Evolutionary conservation across 2,113 vertebrate genomes (phyloP).

Genomic region (Atrichornis clamosus): DNA sequence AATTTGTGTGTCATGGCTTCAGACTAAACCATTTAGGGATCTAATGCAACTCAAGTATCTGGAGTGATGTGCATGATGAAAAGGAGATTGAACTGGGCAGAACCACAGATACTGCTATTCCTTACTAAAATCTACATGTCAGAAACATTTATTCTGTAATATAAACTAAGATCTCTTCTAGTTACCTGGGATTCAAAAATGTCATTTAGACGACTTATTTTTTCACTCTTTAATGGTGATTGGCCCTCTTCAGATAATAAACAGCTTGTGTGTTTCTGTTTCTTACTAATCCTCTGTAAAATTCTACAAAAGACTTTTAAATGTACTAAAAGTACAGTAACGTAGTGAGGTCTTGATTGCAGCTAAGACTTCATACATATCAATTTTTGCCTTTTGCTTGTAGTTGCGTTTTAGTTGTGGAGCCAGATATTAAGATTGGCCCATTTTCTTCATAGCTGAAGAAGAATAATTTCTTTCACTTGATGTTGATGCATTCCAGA

Average conservation of each 20-base stretch:
- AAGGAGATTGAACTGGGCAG: neutral
- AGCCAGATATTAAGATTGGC: neutral
- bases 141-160: neutral
- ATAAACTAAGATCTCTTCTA: neutral
- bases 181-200: neutral
- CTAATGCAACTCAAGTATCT: neutral
- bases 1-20: neutral
- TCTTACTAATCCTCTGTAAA: neutral
- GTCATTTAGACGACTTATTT: neutral
- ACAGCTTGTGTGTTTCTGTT: neutral
- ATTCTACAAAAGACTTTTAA: neutral
- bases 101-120: neutral
- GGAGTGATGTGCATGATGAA: neutral
- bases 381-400: neutral
- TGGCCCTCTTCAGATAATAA: neutral
- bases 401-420: neutral
- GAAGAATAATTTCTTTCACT: neutral
- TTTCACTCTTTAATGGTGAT: neutral
- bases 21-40: neutral
- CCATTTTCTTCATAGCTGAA: neutral
- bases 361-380: neutral
- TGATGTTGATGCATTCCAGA: neutral
- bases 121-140: neutral
- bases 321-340: neutral
- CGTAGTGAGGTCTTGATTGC: neutral